Conservation (phyloP, 2,113 vertebrate species). For the Centropus bengalensis region DNA sequence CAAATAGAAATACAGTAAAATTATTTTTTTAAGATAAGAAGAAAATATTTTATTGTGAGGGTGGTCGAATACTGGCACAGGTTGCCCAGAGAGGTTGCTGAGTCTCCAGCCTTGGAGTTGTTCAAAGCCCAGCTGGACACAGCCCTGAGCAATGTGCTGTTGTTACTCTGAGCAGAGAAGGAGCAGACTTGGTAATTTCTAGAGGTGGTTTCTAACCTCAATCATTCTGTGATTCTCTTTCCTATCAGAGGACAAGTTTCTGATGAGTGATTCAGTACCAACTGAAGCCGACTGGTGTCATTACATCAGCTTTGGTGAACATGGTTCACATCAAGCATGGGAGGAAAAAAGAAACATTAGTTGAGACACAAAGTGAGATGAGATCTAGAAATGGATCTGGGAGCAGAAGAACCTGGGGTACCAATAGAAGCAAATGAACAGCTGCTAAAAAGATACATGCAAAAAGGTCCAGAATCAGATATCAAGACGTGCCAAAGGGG, state of each 20-base stretch:
- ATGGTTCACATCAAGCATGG: not conserved
- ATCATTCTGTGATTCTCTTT: not conserved
- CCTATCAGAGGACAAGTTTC: not conserved
- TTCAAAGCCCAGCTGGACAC: not conserved
- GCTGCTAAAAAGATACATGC: not conserved
- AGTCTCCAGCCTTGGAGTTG: not conserved
- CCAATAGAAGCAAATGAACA: not conserved
- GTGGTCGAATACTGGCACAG: not conserved
- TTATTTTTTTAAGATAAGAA: not conserved
- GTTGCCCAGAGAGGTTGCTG: not conserved
- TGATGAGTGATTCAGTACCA: not conserved
- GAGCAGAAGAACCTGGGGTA: not conserved
- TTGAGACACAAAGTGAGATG: not conserved
- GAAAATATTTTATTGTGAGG: not conserved
- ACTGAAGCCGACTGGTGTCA: not conserved
- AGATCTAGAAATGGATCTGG: not conserved
- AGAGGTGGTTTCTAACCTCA: not conserved
- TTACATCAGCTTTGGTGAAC: not conserved
- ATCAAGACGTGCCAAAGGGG: not conserved
- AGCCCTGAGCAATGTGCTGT: not conserved
- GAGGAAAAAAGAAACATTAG: not conserved
- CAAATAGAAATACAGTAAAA: not conserved
- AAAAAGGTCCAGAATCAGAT: not conserved
- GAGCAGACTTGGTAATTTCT: not conserved
- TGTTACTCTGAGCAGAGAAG: not conserved